Percentiles rank a stretch among this genome's conserved stretches.
Evolutionary conservation across 2,888 invertebrate genomes (phyloP).

Genomic region (Nycteola revayana): DNA sequence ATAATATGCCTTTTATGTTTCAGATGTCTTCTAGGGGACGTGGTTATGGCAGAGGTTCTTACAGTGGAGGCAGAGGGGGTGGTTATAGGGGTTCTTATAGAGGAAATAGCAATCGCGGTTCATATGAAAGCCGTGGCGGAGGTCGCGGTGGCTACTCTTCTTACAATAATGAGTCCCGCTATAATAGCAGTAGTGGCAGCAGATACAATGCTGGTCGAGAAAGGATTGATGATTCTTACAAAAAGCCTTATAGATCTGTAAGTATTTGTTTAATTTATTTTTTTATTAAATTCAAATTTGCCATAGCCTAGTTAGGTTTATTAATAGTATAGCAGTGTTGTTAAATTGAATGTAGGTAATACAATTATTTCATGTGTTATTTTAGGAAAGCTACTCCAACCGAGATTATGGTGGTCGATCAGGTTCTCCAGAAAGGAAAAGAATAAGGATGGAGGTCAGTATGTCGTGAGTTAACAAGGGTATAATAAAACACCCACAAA

Average conservation of each 20-base stretch:
- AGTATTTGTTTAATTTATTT: constrained; percentile 30
- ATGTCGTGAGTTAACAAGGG: constrained; percentile 14
- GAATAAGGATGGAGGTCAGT: constrained; percentile 84
- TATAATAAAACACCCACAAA: no score
- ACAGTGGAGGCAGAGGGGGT: constrained; percentile 56
- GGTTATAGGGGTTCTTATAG: constrained; percentile 68
- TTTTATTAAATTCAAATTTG: no score
- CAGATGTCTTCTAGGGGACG: constrained; percentile 76
- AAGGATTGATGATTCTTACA: constrained; percentile 72
- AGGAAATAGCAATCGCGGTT: constrained; percentile 59
- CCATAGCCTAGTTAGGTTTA: no score
- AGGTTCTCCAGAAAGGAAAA: constrained; percentile 84
- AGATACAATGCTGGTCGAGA: constrained; percentile 64
- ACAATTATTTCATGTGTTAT: no score
- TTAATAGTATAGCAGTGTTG: no score
- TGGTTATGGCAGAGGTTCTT: constrained; percentile 64
- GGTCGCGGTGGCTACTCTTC: constrained; percentile 67
- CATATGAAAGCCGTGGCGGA: constrained; percentile 65
- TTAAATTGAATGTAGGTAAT: no score
- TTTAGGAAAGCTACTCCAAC: constrained; percentile 72
- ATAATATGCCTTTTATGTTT: no score
- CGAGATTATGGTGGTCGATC: constrained; percentile 80
- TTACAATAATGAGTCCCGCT: constrained; percentile 67
- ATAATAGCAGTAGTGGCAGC: constrained; percentile 58
- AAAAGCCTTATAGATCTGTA: constrained; percentile 74